Evolutionary conservation across 2,888 invertebrate species (phyloP).

Genomic region (Drosophila peninsularis): DNA sequence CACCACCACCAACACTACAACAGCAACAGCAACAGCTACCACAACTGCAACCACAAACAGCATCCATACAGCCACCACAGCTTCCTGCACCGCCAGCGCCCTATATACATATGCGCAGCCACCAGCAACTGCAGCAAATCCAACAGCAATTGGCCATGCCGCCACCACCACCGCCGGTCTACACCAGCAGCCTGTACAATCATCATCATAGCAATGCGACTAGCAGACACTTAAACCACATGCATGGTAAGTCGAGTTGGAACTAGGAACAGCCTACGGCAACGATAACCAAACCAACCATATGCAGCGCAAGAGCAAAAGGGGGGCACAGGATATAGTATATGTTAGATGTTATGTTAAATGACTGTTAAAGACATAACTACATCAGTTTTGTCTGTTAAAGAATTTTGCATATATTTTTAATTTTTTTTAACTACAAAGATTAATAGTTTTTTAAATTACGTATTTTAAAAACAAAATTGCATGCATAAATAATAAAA

Average conservation of each 20-base stretch:
- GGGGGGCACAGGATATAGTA: background rate
- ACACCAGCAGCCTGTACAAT: conserved; percentile 59
- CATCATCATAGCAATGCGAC: conserved; percentile 64
- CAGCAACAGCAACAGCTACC: conserved; percentile 44
- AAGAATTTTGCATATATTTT: too few species aligned
- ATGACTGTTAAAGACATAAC: background rate
- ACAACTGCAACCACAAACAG: conserved; percentile 20
- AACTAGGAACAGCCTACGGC: background rate
- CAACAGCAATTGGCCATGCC: conserved; percentile 71
- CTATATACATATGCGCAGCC: conserved; percentile 72
- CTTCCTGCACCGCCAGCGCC: conserved; percentile 62
- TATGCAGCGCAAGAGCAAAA: conserved; percentile 27
- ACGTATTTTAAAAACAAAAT: too few species aligned
- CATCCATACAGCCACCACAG: conserved; percentile 46
- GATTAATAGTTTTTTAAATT: too few species aligned
- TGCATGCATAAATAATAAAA: too few species aligned
- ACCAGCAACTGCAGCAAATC: conserved; percentile 63
- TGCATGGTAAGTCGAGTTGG: conserved; percentile 77
- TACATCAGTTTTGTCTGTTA: too few species aligned
- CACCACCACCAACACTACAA: conserved; percentile 49
- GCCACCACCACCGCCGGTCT: conserved; percentile 68
- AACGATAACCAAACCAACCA: conserved; percentile 34
- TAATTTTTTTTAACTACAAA: too few species aligned
- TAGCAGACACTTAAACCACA: conserved; percentile 66
- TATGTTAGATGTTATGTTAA: background rate